Evolutionary conservation across 2,113 vertebrate species (phyloP).

Genomic region (Gymnobelideus leadbeateri): DNA sequence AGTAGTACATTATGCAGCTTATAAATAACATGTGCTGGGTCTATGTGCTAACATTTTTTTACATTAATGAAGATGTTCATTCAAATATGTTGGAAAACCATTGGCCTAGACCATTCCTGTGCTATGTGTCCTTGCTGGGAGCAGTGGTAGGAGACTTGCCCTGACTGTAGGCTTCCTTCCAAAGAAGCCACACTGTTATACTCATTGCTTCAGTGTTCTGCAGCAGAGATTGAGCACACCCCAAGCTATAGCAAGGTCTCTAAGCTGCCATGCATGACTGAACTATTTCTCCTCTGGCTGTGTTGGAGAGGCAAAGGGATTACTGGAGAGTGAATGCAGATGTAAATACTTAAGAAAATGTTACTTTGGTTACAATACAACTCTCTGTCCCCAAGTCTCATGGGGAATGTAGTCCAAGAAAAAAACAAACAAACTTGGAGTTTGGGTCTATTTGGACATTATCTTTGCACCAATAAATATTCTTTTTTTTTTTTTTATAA

Average conservation of each 20-base stretch:
- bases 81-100: neutral
- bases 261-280: neutral
- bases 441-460: neutral
- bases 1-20: neutral
- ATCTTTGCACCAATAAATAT: neutral
- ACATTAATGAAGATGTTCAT: neutral
- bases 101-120: neutral
- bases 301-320: neutral
- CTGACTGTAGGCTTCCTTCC: neutral
- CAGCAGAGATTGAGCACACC: neutral
- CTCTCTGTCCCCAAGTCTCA: neutral
- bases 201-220: neutral
- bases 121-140: neutral
- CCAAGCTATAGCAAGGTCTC: neutral
- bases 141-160: neutral
- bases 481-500: too few relatives aligned
- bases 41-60: neutral
- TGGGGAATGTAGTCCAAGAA: neutral
- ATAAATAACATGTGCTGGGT: neutral
- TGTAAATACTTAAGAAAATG: neutral
- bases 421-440: neutral
- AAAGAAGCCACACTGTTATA: neutral
- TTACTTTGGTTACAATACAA: neutral
- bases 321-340: neutral
- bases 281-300: neutral